phyloP scores from a whole-genome alignment of 2,888 invertebrate species.

The Harpalus rubripes region DNA sequence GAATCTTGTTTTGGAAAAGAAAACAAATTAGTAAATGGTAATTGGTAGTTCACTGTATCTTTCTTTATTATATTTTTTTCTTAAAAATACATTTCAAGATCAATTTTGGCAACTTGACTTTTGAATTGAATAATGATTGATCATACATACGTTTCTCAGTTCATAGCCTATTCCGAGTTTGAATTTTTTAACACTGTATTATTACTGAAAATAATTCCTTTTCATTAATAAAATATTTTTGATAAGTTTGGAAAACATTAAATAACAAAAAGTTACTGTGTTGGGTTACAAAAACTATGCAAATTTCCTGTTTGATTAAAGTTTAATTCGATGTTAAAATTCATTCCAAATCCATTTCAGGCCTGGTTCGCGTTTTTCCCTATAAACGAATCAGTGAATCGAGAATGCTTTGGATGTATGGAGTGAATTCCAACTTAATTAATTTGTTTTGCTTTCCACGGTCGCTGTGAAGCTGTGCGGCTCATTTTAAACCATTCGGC shows the following conservation, averaged over 20 bases:
- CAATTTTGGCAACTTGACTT: no score
- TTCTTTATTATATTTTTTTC: no score
- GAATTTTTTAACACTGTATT: no score
- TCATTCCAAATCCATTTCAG: conserved; percentile 29
- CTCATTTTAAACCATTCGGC: conserved; percentile 43
- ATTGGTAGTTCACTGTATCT: no score
- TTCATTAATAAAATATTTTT: not conserved
- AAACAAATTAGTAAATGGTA: no score
- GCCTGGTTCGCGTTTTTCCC: conserved; percentile 21
- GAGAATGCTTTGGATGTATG: conserved; percentile 41
- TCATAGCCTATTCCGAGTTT: no score
- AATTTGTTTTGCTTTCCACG: conserved; percentile 48
- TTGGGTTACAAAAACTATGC: conserved; percentile 19
- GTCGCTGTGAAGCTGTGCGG: conserved; percentile 23
- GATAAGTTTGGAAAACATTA: not conserved
- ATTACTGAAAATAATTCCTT: no score
- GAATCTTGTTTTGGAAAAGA: no score
- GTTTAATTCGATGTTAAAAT: conserved; percentile 44
- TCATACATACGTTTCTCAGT: no score
- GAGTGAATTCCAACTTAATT: conserved; percentile 46
- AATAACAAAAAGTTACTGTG: not conserved
- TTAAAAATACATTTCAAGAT: no score
- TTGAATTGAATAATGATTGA: no score
- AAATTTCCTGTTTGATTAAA: conserved; percentile 37
- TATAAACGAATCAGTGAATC: conserved; percentile 41